These are phyloP conservation scores for Cerceris ruficornis DNA, from an alignment of 2,888 invertebrate species.

Conservation along the genomic window DNA sequence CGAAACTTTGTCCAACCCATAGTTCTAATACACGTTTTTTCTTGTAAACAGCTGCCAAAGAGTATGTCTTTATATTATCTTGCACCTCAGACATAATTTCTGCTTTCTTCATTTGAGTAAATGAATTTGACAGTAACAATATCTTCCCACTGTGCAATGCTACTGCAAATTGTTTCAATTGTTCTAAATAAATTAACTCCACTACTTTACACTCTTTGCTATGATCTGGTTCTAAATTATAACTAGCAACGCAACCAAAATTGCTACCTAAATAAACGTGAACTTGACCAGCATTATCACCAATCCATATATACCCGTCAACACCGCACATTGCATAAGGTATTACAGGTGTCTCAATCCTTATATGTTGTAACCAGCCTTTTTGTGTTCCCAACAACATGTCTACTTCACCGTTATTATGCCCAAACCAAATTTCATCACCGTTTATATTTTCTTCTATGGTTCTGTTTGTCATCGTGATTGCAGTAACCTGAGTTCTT, in stretches of 20 bases:
- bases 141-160: conserved; percentile 89
- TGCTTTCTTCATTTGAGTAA: conserved; percentile 77
- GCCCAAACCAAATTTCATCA: conserved; percentile 89
- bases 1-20: conserved; percentile 94
- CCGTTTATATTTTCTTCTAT: conserved; percentile 76
- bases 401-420: conserved; percentile 86
- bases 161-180: conserved; percentile 89
- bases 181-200: conserved; percentile 86
- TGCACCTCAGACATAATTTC: conserved; percentile 77
- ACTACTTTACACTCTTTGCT: conserved; percentile 86
- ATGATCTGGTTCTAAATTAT: conserved; percentile 85
- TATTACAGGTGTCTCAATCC: conserved; percentile 83
- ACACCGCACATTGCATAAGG: conserved; percentile 90
- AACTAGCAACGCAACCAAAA: conserved; percentile 78
- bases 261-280: conserved; percentile 88
- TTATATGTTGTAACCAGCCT: conserved; percentile 85
- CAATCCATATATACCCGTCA: conserved; percentile 92
- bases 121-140: conserved; percentile 75
- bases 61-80: conserved; percentile 75
- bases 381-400: conserved; percentile 83
- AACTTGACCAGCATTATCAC: conserved; percentile 93
- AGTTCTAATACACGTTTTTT: conserved; percentile 85
- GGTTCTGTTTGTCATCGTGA: conserved; percentile 76
- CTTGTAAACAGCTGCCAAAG: conserved; percentile 75
- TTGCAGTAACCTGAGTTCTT: conserved; percentile 86